phyloP scores from a whole-genome alignment of 2,797 vertebrate species.

The Erithacus rubecula region DNA sequence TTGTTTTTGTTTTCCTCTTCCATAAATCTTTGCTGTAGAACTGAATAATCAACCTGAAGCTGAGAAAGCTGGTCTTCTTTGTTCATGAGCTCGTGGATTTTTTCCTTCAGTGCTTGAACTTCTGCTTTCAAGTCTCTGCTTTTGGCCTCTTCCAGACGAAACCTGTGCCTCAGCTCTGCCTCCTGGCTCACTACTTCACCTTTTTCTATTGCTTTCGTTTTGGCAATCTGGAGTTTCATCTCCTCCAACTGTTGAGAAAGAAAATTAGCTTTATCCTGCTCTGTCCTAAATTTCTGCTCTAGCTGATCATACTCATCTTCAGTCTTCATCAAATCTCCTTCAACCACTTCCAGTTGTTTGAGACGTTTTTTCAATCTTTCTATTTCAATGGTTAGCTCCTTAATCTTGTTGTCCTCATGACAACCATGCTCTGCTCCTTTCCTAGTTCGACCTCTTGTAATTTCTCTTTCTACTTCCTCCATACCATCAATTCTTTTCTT shows the following conservation, averaged over 20 bases:
- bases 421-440: constrained; percentile 73
- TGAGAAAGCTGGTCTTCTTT: constrained; percentile 96
- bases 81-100: constrained; percentile 96
- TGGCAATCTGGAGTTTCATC: constrained; percentile 88
- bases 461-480: constrained; percentile 82
- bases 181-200: constrained; percentile 88
- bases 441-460: constrained; percentile 70
- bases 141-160: constrained; percentile 87
- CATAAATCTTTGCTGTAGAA: constrained; percentile 87
- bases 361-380: constrained; percentile 89
- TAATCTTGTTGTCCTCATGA: constrained; percentile 86
- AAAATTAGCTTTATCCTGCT: constrained; percentile 91
- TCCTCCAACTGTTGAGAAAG: constrained; percentile 90
- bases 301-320: constrained; percentile 94
- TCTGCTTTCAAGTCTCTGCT: constrained; percentile 87
- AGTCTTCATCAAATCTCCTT: constrained; percentile 95
- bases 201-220: constrained; percentile 92
- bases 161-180: constrained; percentile 85
- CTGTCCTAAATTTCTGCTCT: constrained; percentile 91
- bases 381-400: constrained; percentile 87
- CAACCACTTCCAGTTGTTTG: constrained; percentile 92
- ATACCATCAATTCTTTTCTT: constrained; percentile 84
- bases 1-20: constrained; percentile 89
- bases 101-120: constrained; percentile 94
- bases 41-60: constrained; percentile 88